phyloP scores from a whole-genome alignment of 2,888 invertebrate species.

The Molorchus minor region DNA sequence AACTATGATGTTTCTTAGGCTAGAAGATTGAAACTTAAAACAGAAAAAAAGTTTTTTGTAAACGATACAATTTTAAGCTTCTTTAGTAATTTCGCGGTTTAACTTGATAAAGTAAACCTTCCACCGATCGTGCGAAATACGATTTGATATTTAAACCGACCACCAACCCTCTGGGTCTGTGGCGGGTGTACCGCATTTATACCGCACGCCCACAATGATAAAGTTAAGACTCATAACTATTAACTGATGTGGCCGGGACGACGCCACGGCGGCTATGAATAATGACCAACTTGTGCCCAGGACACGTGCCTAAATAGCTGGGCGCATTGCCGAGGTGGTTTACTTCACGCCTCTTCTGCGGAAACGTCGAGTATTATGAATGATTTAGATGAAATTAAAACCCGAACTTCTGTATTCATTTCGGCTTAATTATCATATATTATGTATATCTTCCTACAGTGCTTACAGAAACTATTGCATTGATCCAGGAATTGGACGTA shows the following conservation, averaged over 20 bases:
- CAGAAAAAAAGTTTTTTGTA: no score
- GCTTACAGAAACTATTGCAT: no score
- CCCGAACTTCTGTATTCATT: slow-evolving; percentile 36
- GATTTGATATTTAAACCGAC: slow-evolving; percentile 18
- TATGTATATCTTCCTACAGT: no score
- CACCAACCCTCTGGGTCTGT: slow-evolving; percentile 18
- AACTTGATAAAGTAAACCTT: not conserved
- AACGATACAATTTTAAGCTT: no score
- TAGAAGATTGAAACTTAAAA: no score
- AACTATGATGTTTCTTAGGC: no score
- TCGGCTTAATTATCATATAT: slow-evolving; percentile 26
- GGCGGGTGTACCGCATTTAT: slow-evolving; percentile 33
- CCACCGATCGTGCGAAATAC: slow-evolving; percentile 19
- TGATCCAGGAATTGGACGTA: no score
- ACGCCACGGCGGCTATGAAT: slow-evolving; percentile 54
- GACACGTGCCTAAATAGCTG: slow-evolving; percentile 49
- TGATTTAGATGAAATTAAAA: slow-evolving; percentile 35
- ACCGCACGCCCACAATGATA: slow-evolving; percentile 54
- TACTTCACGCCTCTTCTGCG: slow-evolving; percentile 32
- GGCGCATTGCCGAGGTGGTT: slow-evolving; percentile 37
- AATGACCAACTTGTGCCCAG: slow-evolving; percentile 53
- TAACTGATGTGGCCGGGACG: slow-evolving; percentile 53
- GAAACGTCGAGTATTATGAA: slow-evolving; percentile 32
- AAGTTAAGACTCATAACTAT: slow-evolving; percentile 57
- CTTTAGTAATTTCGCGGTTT: no score